These are phyloP conservation scores for Cladorhizidae sp. DNA, from an alignment of 37 sponge, comb jelly and placozoan genomes.

Conservation along the genomic window DNA sequence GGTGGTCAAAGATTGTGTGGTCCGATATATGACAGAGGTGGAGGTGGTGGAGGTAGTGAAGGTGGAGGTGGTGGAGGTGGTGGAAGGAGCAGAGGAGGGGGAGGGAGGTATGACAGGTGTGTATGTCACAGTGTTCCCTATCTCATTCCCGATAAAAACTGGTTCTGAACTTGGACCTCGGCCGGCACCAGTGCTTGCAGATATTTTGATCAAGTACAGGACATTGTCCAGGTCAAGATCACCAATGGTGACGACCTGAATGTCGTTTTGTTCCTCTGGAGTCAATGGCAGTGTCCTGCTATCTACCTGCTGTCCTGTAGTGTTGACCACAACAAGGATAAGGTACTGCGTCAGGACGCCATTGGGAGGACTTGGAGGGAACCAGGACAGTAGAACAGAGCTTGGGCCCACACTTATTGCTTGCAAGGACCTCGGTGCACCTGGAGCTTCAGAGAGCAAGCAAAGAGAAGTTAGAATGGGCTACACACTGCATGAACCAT, in stretches of 20 bases:
- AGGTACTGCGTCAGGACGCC: constrained; percentile 39
- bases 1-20: too few species aligned
- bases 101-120: too few species aligned
- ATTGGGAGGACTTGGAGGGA: constrained; percentile 57
- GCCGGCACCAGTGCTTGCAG: constrained; percentile 22
- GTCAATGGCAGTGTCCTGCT: constrained; percentile 7
- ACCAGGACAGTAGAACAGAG: constrained; percentile 39
- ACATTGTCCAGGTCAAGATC: constrained; percentile 18
- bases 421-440: constrained; percentile 19
- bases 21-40: too few species aligned
- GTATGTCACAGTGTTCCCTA: not conserved
- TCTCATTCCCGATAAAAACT: constrained; percentile 9
- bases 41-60: too few species aligned
- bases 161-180: constrained; percentile 14
- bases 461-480: too few species aligned
- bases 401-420: not conserved
- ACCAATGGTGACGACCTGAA: not conserved
- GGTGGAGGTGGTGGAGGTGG: not conserved
- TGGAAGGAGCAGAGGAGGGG: not conserved
- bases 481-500: not conserved
- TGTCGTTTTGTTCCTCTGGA: not conserved
- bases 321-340: not conserved
- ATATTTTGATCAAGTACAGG: constrained; percentile 13
- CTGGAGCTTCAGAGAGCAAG: constrained; percentile 30
- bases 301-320: constrained; percentile 7